Conservation (phyloP, 2,888 invertebrate genomes). For the Ferdinandea cuprea region DNA sequence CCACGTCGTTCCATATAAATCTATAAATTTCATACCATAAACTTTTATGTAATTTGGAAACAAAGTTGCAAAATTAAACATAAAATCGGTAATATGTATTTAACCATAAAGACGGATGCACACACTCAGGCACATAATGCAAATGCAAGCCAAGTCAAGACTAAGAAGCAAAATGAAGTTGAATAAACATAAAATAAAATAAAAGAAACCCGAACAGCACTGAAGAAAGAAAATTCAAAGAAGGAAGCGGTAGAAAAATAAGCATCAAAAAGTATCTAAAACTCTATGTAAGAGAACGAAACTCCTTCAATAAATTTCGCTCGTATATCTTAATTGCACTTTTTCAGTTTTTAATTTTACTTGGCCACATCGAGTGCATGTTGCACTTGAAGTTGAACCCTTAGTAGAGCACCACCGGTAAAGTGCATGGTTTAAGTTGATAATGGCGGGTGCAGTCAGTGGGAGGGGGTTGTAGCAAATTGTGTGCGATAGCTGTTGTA, state of each 20-base stretch:
- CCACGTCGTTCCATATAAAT: constrained; percentile 57
- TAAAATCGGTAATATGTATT: constrained; percentile 74
- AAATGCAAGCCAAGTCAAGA: constrained; percentile 54
- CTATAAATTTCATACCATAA: constrained; percentile 73
- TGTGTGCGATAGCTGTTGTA: constrained; percentile 69
- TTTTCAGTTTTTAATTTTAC: constrained; percentile 76
- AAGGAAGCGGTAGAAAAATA: constrained; percentile 27
- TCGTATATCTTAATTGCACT: constrained; percentile 76
- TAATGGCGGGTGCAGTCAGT: constrained; percentile 45
- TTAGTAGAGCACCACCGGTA: constrained; percentile 65
- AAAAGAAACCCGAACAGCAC: constrained; percentile 53
- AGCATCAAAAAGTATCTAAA: constrained; percentile 59
- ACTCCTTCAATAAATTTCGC: constrained; percentile 76
- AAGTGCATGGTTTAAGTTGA: constrained; percentile 59
- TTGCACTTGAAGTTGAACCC: constrained; percentile 73
- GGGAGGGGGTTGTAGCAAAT: constrained; percentile 50
- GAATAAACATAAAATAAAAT: constrained; percentile 67
- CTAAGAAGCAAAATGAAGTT: constrained; percentile 41
- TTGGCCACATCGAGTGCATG: constrained; percentile 75
- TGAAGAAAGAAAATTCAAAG: constrained; percentile 11
- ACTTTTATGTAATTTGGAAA: constrained; percentile 72
- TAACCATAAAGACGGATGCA: constrained; percentile 72
- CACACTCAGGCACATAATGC: constrained; percentile 66
- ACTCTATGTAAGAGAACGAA: constrained; percentile 64
- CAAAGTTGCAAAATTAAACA: constrained; percentile 75